Evolutionary conservation across 2,797 vertebrate genomes (phyloP).

Genomic region (Enteromius radiatus): DNA sequence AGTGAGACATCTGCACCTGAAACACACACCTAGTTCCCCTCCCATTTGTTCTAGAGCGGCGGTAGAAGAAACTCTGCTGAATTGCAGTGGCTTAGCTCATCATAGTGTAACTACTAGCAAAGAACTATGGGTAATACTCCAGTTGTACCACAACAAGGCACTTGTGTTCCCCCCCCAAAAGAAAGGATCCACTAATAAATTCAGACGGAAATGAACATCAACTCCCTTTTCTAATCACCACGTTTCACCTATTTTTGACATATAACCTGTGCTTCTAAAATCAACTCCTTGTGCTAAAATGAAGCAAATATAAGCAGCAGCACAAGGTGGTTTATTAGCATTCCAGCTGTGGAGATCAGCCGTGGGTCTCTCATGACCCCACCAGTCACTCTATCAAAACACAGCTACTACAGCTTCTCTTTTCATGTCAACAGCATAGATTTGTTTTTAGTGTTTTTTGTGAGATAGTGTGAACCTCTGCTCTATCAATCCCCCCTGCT

Average conservation of each 20-base stretch:
- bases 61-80: conserved; percentile 26
- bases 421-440: conserved; percentile 62
- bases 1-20: conserved; percentile 78
- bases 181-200: background rate
- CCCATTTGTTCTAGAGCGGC: conserved; percentile 69
- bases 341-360: conserved; percentile 51
- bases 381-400: conserved; percentile 63
- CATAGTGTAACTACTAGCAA: conserved; percentile 20
- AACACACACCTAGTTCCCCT: conserved; percentile 78
- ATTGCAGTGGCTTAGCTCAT: conserved; percentile 47
- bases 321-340: conserved; percentile 56
- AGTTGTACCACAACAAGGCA: conserved; percentile 12
- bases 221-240: background rate
- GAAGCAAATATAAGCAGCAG: conserved; percentile 27
- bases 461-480: conserved; percentile 55
- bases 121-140: conserved; percentile 18
- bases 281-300: conserved; percentile 27
- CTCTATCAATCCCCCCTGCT: conserved; percentile 13
- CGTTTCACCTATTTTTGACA: conserved; percentile 18
- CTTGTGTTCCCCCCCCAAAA: background rate
- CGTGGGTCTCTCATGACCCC: conserved; percentile 50
- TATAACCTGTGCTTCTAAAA: conserved; percentile 42
- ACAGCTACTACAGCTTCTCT: conserved; percentile 45
- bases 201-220: background rate
- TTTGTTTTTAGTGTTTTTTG: conserved; percentile 54